These are phyloP conservation scores for Sturnira hondurensis DNA, from an alignment of 2,113 vertebrate species.

Conservation along the genomic window DNA sequence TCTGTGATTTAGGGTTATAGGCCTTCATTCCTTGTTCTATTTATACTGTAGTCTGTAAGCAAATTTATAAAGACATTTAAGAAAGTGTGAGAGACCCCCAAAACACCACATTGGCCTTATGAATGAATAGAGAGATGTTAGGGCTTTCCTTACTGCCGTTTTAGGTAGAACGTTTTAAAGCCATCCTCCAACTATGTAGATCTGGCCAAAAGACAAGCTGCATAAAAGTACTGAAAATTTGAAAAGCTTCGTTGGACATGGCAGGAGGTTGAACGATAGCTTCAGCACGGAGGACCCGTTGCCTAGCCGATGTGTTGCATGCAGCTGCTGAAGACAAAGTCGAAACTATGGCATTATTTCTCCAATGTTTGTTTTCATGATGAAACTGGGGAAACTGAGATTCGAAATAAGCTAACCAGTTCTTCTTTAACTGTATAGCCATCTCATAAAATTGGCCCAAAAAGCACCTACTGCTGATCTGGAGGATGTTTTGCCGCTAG, in stretches of 20 bases:
- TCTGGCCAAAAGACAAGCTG: background rate
- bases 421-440: conserved; percentile 62
- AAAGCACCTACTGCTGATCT: conserved; percentile 74
- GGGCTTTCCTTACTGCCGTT: background rate
- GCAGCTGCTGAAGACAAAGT: background rate
- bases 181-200: background rate
- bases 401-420: background rate
- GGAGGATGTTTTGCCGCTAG: conserved; percentile 75
- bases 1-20: background rate
- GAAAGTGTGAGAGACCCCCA: background rate
- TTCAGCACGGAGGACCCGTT: background rate
- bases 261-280: background rate
- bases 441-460: conserved; percentile 77
- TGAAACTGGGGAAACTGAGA: background rate
- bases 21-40: background rate
- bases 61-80: background rate
- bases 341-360: background rate
- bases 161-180: background rate
- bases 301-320: background rate
- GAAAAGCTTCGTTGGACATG: background rate
- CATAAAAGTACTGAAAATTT: background rate
- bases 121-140: background rate
- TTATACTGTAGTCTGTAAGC: background rate
- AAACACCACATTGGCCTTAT: background rate
- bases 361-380: background rate